Evolutionary conservation across 1,140 invertebrate species (phyloP).

Genomic region (Sinella curviseta): DNA sequence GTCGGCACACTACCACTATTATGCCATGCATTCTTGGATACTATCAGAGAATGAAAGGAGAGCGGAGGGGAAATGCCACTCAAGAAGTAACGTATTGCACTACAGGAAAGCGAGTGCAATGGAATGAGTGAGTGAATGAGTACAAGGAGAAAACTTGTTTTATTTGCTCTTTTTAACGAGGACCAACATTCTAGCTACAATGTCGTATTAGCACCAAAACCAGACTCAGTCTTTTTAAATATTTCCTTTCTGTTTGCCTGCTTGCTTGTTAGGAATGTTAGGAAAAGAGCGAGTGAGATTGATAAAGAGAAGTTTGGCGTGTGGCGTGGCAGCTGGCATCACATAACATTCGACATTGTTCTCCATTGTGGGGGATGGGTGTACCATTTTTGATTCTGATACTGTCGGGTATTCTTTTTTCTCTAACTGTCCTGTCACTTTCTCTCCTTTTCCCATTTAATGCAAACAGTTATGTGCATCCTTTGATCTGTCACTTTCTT

Average conservation of each 20-base stretch:
- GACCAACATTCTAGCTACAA: background rate
- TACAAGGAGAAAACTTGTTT: constrained; percentile 14
- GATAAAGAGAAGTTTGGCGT: no score
- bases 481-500: background rate
- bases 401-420: background rate
- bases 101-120: background rate
- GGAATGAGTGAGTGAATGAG: background rate
- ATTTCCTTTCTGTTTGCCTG: background rate
- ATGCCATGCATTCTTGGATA: background rate
- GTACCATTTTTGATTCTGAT: background rate
- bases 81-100: background rate
- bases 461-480: constrained; percentile 1
- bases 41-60: background rate
- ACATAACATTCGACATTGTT: background rate
- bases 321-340: constrained; percentile 6
- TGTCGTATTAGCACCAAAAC: background rate
- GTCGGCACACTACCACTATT: background rate
- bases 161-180: constrained; percentile 8
- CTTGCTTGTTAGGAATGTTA: background rate
- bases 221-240: background rate
- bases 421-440: constrained; percentile 7
- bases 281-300: background rate
- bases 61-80: background rate
- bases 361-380: background rate
- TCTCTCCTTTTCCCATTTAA: background rate